A percentile compares a stretch with the other conserved stretches of the same genome.
These are phyloP conservation scores for Tipula helvola DNA, from an alignment of 2,888 invertebrate genomes.

Conservation along the genomic window DNA sequence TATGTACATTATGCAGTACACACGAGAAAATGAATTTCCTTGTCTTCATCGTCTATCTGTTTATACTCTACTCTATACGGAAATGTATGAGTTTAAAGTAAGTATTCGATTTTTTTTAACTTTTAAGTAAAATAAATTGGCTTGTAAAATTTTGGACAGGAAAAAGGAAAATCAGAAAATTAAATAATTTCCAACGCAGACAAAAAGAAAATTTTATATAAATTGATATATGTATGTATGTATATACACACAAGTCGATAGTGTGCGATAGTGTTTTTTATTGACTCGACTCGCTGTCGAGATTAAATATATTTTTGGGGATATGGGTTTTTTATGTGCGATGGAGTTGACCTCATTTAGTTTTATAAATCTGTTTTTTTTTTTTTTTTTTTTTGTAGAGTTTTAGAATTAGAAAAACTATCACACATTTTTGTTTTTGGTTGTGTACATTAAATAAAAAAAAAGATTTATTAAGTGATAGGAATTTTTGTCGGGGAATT, in stretches of 20 bases:
- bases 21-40: neutral
- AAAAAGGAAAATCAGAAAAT: neutral
- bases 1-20: neutral
- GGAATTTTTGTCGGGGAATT: neutral
- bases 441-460: neutral
- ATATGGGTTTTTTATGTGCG: neutral
- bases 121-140: neutral
- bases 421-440: neutral
- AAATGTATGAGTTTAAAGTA: neutral
- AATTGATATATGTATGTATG: too few species aligned
- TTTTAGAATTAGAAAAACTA: neutral
- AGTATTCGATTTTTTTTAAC: neutral
- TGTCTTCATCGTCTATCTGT: neutral
- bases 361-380: neutral
- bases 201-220: neutral
- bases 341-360: neutral
- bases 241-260: neutral
- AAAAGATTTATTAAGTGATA: neutral
- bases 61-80: neutral
- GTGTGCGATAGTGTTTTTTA: neutral
- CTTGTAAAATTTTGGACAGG: neutral
- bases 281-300: neutral
- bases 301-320: neutral
- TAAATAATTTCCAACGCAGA: neutral
- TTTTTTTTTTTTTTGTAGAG: neutral